phyloP scores from a whole-genome alignment of 2,113 vertebrate genomes.

The Hypomesus transpacificus region DNA sequence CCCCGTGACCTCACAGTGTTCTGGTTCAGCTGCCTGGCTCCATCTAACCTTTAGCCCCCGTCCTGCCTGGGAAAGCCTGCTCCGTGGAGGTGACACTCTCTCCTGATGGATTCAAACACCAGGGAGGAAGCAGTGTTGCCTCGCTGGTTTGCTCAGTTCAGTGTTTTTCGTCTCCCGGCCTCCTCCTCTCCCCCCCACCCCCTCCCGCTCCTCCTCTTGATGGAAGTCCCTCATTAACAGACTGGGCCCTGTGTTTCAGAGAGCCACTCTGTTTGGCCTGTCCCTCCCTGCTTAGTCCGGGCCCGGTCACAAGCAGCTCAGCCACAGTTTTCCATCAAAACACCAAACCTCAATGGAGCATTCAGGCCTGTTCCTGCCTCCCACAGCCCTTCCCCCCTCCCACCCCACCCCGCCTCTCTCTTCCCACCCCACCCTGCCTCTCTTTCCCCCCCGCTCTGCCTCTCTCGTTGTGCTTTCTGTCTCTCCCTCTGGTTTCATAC shows the following conservation, averaged over 20 bases:
- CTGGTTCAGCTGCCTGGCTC: too few species aligned
- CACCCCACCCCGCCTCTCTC: conserved; percentile 27
- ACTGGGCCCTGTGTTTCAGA: conserved; percentile 14
- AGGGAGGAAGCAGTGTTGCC: background rate
- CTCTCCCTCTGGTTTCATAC: background rate
- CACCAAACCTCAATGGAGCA: conserved; percentile 75
- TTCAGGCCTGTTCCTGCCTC: conserved; percentile 55
- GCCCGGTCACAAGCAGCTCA: conserved; percentile 49
- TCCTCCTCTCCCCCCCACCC: conserved; percentile 40
- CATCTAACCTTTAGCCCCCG: too few species aligned
- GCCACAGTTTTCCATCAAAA: conserved; percentile 72
- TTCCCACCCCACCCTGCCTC: conserved; percentile 48
- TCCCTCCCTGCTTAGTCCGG: conserved; percentile 9
- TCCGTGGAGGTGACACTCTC: too few species aligned
- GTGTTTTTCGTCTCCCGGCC: conserved; percentile 12
- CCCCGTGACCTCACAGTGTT: too few species aligned
- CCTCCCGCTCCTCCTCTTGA: conserved; percentile 21
- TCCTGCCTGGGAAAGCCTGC: too few species aligned
- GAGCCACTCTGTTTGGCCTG: conserved; percentile 5
- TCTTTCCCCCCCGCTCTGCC: background rate
- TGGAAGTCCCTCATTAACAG: background rate
- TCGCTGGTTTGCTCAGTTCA: conserved; percentile 35
- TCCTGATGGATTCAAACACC: background rate
- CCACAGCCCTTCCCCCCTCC: conserved; percentile 51
- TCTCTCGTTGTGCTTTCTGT: conserved; percentile 27